Base-by-base conservation (phyloP, 2,888 invertebrate species). In the Cephalotes varians region DNA sequence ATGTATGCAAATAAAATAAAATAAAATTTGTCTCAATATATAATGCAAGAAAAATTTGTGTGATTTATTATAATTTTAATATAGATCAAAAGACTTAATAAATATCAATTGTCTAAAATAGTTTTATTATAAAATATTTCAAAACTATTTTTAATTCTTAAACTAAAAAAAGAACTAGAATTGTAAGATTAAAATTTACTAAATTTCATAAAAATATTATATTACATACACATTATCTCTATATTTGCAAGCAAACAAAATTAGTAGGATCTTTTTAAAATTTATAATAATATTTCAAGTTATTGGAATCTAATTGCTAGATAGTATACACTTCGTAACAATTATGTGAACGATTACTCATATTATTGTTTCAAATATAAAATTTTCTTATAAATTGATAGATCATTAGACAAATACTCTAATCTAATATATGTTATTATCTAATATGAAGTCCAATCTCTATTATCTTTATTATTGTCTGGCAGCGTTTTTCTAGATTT, bases 261-360 rank as follows among this genome's bases (percentile, higher is more conserved):
- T 58, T 31, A 60, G 60, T 31, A 15, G 44, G n/a, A 73, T 73
- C 10, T 44, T 44, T 25, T 31, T 72, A 58, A 72, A 58, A 2
- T n/a, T 60, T 73, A 73, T 2, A 34, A 4, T 47, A 71, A 58
- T 31, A 73, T 60, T 72, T 21, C 21, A 2, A 72, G 15, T 7
- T 40, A 56, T 72, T 28, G 31, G n/a, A 2, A 31, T 21, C 21
- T 21, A 31, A 73, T 47, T 44, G 44, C 4, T 15, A 40, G 15
- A 37, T 40, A 25, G 28, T 73, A 58, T 44, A 60, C 31, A 18
- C n/a, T 28, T 25, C 7, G 18, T 58, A 58, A 31, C 4, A 58
- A 18, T 58, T 1, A 58, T 18, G 56, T 56, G 31, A 58, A 28
- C 31, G 31, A 58, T 58, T 56, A 28, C 18, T 56, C 18, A 40